These are phyloP conservation scores for Alviniconcha strummeri DNA, from an alignment of 2,888 invertebrate genomes.

Conservation along the genomic window DNA sequence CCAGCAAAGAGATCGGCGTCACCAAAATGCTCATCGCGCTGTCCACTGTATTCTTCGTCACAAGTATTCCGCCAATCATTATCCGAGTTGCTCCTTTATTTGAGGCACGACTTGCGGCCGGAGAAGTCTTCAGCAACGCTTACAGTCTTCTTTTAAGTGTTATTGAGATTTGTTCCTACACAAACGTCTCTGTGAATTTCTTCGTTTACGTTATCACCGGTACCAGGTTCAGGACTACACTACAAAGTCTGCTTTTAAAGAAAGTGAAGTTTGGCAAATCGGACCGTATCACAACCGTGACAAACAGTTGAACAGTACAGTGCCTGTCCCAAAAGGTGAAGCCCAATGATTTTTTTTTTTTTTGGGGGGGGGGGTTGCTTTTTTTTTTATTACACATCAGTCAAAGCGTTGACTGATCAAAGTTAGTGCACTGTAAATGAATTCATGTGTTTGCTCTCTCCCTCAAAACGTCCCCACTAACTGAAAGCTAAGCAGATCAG, in stretches of 20 bases:
- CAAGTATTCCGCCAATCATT: background rate
- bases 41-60: constrained; percentile 12
- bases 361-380: no score
- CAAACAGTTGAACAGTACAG: no score
- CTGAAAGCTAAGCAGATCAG: no score
- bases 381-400: no score
- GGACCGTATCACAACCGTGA: no score
- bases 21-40: constrained; percentile 23
- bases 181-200: constrained; percentile 12
- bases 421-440: no score
- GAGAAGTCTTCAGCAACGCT: background rate
- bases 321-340: no score
- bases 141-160: background rate
- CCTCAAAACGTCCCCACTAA: no score
- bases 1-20: constrained; percentile 17
- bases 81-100: background rate
- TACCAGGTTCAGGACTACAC: constrained; percentile 3
- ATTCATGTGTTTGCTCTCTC: no score
- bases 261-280: no score
- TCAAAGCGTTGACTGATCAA: no score
- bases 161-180: background rate
- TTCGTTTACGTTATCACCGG: constrained; percentile 18
- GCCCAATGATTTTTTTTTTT: no score
- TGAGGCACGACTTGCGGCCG: background rate
- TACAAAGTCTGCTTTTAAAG: background rate